Percentiles rank a stretch among this genome's conserved stretches.
phyloP scores from a whole-genome alignment of 2,888 invertebrate species.

The Drosophila eohydei region DNA sequence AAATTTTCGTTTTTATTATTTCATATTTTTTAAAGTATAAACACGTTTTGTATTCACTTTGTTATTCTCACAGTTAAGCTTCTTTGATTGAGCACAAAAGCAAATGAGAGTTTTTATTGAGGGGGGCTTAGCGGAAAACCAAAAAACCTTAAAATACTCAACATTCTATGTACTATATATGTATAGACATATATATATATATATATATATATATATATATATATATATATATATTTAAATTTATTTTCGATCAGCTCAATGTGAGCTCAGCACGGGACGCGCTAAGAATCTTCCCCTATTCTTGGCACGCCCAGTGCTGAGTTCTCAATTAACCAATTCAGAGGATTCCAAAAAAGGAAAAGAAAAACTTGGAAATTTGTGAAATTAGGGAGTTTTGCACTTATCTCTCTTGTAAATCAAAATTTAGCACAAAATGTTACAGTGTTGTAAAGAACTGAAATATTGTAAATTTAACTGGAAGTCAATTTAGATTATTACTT shows the following conservation, averaged over 20 bases:
- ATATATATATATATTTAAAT: slow-evolving; percentile 27
- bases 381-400: slow-evolving; percentile 2
- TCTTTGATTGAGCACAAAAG: slow-evolving; percentile 85
- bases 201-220: slow-evolving; percentile 14
- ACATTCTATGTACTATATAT: slow-evolving; percentile 37
- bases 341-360: slow-evolving; percentile 7
- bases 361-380: slow-evolving; percentile 1
- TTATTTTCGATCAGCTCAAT: slow-evolving; percentile 17
- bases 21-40: slow-evolving; percentile 39
- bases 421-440: slow-evolving; percentile 37
- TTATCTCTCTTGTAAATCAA: slow-evolving; percentile 14
- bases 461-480: slow-evolving; percentile 52
- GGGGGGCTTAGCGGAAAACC: slow-evolving; percentile 44
- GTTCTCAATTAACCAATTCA: slow-evolving; percentile 9
- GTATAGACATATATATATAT: background rate
- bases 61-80: slow-evolving; percentile 85
- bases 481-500: slow-evolving; percentile 58
- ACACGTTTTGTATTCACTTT: slow-evolving; percentile 63
- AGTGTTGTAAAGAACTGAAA: slow-evolving; percentile 24
- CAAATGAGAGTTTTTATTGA: slow-evolving; percentile 71
- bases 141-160: slow-evolving; percentile 52
- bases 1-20: slow-evolving; percentile 31
- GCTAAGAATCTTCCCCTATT: slow-evolving; percentile 84
- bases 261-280: slow-evolving; percentile 58
- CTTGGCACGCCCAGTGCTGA: slow-evolving; percentile 70